phyloP scores from a whole-genome alignment of 53 echinoderm and acorn worm genomes.

The Echinometra lucunter region DNA sequence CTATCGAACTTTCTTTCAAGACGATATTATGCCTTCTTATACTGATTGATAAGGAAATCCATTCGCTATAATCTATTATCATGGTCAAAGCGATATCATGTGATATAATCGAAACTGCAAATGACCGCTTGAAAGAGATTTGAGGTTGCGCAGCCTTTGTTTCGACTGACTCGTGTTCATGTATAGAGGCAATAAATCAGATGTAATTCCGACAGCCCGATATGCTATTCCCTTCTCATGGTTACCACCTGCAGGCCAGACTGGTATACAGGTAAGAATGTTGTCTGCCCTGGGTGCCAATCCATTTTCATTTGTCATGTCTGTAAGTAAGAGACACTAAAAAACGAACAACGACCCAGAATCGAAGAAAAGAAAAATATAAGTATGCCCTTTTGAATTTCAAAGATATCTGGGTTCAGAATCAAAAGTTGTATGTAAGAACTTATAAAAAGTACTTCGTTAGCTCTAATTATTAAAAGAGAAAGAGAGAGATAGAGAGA shows the following conservation, averaged over 20 bases:
- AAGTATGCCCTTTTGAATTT: background rate
- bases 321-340: background rate
- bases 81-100: background rate
- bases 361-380: background rate
- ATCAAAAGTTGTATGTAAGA: background rate
- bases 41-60: slow-evolving; percentile 8
- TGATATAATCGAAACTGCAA: background rate
- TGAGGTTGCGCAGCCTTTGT: background rate
- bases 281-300: slow-evolving; percentile 15
- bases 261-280: background rate
- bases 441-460: background rate
- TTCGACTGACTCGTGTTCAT: background rate
- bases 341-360: background rate
- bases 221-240: slow-evolving; percentile 24
- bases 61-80: background rate
- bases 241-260: background rate
- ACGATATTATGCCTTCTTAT: background rate
- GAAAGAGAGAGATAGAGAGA: no score
- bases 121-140: background rate
- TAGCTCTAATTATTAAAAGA: background rate
- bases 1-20: background rate
- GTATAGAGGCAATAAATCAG: slow-evolving; percentile 1
- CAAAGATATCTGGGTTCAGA: background rate
- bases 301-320: slow-evolving; percentile 44
- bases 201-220: background rate